Base-by-base conservation (phyloP, 35 echinoderm and acorn worm species). In the Ptychodera flava region DNA sequence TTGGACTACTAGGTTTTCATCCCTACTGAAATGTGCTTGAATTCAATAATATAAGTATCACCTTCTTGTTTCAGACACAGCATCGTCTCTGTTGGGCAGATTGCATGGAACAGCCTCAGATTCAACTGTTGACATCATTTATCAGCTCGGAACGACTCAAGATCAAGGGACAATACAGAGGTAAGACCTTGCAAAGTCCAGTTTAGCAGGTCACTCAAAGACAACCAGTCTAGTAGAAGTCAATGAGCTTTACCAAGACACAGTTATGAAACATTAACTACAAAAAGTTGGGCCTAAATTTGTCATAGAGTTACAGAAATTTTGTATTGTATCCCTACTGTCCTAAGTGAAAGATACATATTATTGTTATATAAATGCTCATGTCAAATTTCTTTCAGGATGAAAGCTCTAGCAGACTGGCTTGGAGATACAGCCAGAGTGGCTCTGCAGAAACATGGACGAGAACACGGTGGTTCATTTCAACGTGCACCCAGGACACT, bases 371-470 rank as follows among this genome's bases (percentile, higher is more conserved):
- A n/a, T n/a, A n/a, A n/a, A n/a, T n/a, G n/a, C n/a, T n/a, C n/a
- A n/a, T n/a, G n/a, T n/a, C n/a, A n/a, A n/a, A n/a, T n/a, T n/a
- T 78, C 52, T 16, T 36, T 78, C 85, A 97, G 95, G 88, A 78
- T 94, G 29, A 92, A 99, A 81, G 91, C 96, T n/a, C 81, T 99
- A 29, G 78, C 94, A 30, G 96, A 94, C 33, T 99, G 96, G 96
- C 81, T 99, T 35, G 96, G 96, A 32, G 96, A 94, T 80, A 99
- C 93, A 33, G 96, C 96, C 0, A 85, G 96, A 27, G 96, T 99
- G 15, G 92, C 93, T n/a, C 88, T 92, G 10, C 91, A 94, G 78
- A 88, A 87, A 86, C 93, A 99, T 45, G 94, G 96, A 84, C 87
- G 79, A 29, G 90, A 91, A 85, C 77, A 78, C 31, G 45, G 45